These are phyloP conservation scores for Nannobrachium achirus DNA, from an alignment of 2,113 vertebrate genomes.

Conservation along the genomic window DNA sequence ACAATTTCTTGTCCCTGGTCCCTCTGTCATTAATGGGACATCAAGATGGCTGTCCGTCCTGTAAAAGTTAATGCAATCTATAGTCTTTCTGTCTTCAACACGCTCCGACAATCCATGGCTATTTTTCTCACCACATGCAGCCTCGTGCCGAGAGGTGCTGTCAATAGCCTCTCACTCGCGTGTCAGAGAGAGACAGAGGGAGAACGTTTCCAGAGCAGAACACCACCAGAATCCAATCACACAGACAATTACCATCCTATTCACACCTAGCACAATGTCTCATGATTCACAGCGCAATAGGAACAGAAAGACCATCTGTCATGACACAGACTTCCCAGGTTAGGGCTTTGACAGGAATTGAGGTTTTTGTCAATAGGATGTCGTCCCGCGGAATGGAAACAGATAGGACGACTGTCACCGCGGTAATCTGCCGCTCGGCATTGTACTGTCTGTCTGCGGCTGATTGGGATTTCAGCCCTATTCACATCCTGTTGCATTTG, in stretches of 20 bases:
- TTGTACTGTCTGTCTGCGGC: too few species aligned
- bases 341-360: neutral
- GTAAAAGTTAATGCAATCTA: conserved; percentile 48
- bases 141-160: conserved; percentile 30
- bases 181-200: conserved; percentile 30
- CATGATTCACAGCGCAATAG: neutral
- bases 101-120: conserved; percentile 39
- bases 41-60: conserved; percentile 46
- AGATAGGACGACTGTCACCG: neutral
- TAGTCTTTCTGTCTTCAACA: conserved; percentile 45
- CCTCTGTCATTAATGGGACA: conserved; percentile 32
- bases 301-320: neutral
- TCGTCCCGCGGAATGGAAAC: neutral
- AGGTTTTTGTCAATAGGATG: neutral
- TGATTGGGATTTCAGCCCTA: too few species aligned
- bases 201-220: conserved; percentile 23
- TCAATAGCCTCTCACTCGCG: conserved; percentile 58
- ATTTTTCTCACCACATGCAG: conserved; percentile 59
- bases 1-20: conserved; percentile 1
- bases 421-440: too few species aligned
- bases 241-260: conserved; percentile 32
- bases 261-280: conserved; percentile 8
- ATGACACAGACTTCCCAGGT: neutral
- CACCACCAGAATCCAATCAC: conserved; percentile 29
- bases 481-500: too few species aligned